These are phyloP conservation scores for Steinernema carpocapsae DNA, from an alignment of 2,888 invertebrate genomes.

Conservation along the genomic window DNA sequence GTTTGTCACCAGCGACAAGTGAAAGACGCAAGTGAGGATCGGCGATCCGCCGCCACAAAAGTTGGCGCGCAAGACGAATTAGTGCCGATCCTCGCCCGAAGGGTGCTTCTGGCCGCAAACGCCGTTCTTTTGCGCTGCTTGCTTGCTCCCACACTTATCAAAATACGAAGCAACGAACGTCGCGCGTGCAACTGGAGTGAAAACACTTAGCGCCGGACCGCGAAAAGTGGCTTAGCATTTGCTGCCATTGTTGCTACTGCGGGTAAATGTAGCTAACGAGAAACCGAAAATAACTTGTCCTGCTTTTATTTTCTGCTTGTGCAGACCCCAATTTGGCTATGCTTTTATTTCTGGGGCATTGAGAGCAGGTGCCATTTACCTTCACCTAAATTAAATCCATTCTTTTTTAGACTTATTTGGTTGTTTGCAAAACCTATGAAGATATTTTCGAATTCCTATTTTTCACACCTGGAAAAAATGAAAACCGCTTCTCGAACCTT, in stretches of 20 bases:
- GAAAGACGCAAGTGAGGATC: not conserved
- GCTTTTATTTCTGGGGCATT: no score
- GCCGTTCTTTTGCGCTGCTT: not conserved
- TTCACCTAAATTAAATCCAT: no score
- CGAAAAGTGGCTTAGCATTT: constrained; percentile 35
- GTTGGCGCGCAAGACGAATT: constrained; percentile 1
- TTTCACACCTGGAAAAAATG: no score
- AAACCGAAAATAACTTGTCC: constrained; percentile 21
- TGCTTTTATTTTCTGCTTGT: not conserved
- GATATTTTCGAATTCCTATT: no score
- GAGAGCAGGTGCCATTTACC: no score
- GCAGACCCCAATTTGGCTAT: no score
- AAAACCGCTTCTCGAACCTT: no score
- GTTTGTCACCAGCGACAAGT: constrained; percentile 24
- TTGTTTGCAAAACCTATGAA: no score
- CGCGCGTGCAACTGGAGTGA: constrained; percentile 15
- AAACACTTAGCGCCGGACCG: constrained; percentile 29
- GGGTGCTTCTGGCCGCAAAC: not conserved
- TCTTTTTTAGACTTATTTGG: no score
- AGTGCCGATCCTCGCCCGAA: not conserved
- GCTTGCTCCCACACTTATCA: constrained; percentile 30
- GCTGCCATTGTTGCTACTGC: constrained; percentile 31
- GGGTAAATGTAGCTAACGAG: constrained; percentile 32
- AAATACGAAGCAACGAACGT: constrained; percentile 8
- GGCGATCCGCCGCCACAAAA: not conserved